Conservation (phyloP, 2,888 invertebrate species). For the Glyphotaelius pellucidus region DNA sequence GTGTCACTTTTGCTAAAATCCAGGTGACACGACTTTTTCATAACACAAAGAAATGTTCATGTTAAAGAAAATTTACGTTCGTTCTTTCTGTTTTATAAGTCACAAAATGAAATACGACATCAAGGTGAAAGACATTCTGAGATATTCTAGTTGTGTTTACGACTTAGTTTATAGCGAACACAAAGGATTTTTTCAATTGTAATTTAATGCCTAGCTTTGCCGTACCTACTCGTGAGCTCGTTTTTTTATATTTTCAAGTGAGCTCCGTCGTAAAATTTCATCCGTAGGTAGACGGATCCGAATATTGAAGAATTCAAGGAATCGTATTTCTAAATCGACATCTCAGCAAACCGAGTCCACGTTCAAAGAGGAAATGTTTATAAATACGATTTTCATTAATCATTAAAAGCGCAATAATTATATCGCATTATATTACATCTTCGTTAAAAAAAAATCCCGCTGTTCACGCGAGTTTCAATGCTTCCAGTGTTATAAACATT, state of each 20-base stretch:
- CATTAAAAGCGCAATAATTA: too few relatives aligned
- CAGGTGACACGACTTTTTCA: background rate
- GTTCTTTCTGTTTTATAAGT: conserved; percentile 55
- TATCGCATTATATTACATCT: too few relatives aligned
- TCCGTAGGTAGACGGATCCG: background rate
- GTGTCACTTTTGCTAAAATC: background rate
- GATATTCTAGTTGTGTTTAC: conserved; percentile 62
- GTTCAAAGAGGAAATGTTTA: background rate
- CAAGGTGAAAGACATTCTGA: conserved; percentile 62
- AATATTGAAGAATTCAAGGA: background rate
- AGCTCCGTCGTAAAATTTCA: conserved; percentile 22
- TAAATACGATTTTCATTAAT: too few relatives aligned
- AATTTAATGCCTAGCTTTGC: conserved; percentile 60
- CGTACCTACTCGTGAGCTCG: conserved; percentile 14
- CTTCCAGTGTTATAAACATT: too few relatives aligned
- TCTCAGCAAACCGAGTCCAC: background rate
- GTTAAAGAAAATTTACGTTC: conserved; percentile 31
- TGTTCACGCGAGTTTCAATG: too few relatives aligned
- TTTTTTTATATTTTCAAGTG: conserved; percentile 42
- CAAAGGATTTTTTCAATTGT: conserved; percentile 65
- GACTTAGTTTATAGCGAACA: conserved; percentile 63
- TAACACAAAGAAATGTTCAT: background rate
- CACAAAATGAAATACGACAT: conserved; percentile 62
- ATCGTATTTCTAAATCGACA: background rate
- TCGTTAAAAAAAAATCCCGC: too few relatives aligned